Evolutionary conservation across 2,113 vertebrate genomes (phyloP).

Genomic region (Solea senegalensis): DNA sequence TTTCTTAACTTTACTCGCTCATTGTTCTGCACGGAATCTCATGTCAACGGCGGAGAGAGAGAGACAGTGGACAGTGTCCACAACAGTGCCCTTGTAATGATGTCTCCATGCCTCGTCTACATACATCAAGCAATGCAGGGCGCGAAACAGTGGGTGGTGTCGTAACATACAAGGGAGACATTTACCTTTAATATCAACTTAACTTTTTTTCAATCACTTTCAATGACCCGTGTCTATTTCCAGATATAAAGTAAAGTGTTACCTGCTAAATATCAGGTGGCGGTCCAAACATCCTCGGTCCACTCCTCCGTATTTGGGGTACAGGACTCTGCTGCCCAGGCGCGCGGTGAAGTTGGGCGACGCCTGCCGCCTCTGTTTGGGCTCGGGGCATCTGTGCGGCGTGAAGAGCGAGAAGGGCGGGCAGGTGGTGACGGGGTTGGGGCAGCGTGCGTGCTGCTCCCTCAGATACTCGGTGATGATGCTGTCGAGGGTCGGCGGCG

Average conservation of each 20-base stretch:
- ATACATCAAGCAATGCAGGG: too few relatives aligned
- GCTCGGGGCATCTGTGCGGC: conserved; percentile 98
- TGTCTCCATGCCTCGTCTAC: too few relatives aligned
- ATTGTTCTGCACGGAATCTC: too few relatives aligned
- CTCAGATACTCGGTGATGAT: conserved; percentile 98
- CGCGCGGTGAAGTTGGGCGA: conserved; percentile 94
- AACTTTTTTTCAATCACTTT: too few relatives aligned
- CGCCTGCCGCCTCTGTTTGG: conserved; percentile 94
- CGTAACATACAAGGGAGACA: too few relatives aligned
- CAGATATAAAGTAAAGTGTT: not conserved
- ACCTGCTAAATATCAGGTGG: conserved; percentile 98
- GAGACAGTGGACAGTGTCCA: too few relatives aligned
- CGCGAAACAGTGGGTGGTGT: too few relatives aligned
- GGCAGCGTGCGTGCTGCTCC: conserved; percentile 96
- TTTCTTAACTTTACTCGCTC: too few relatives aligned
- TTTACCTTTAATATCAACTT: too few relatives aligned
- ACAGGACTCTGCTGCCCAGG: conserved; percentile 88
- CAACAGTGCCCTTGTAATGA: too few relatives aligned
- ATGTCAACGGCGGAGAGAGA: too few relatives aligned
- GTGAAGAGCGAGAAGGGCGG: conserved; percentile 97
- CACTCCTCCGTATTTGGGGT: conserved; percentile 93
- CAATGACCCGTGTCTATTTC: too few relatives aligned
- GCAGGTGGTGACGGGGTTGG: conserved; percentile 96
- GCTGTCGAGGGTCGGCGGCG: conserved; percentile 93
- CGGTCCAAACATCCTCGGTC: conserved; percentile 94